Base-by-base conservation (phyloP, 2,797 vertebrate genomes). In the Halcyon leucocephala region DNA sequence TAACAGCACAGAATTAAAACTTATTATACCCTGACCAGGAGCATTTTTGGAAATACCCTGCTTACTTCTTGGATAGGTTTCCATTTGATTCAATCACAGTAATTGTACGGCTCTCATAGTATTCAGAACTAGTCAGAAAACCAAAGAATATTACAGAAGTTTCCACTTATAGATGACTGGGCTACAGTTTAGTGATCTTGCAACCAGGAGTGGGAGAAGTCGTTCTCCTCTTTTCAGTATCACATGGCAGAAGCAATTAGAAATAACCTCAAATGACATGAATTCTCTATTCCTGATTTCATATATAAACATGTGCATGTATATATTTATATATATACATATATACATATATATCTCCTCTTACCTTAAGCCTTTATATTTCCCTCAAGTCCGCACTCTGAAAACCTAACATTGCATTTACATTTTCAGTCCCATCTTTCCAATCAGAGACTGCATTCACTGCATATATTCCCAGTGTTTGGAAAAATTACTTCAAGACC, bases 21-120 rank as follows among this genome's bases (percentile, higher is more conserved):
- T 82, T 80, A 65, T 39, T 93, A 88, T 96, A 90, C 51, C 18
- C 89, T 8, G 1, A 84, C 58, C 15, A 94, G 37, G 20, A 73
- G 28, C n/a, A n/a, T 62, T 97, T 96, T 89, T 88, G 67, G 90
- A 95, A 96, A 92, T 88, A 92, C n/a, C 71, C 88, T 89, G 19
- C 90, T 81, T 82, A 65, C 71, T 85, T 89, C 61, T 93, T 90
- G 65, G 69, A 92, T 86, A 41, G 8, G 49, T 80, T 97, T 93
- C 71, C 13, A 6, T 87, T 85, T 74, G 21, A 89, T 90, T 95
- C 41, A 89, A 84, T 92, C 74, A 86, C 44, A 77, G 86, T 89
- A 95, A 96, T 94, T 96, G 86, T 60, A 82, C 71, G 84, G 71
- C 55, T 92, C 55, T 84, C 52, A 35, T 18, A 87, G 62, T 91